These are phyloP conservation scores for Antitype chi DNA, from an alignment of 2,888 invertebrate species.

Conservation along the genomic window DNA sequence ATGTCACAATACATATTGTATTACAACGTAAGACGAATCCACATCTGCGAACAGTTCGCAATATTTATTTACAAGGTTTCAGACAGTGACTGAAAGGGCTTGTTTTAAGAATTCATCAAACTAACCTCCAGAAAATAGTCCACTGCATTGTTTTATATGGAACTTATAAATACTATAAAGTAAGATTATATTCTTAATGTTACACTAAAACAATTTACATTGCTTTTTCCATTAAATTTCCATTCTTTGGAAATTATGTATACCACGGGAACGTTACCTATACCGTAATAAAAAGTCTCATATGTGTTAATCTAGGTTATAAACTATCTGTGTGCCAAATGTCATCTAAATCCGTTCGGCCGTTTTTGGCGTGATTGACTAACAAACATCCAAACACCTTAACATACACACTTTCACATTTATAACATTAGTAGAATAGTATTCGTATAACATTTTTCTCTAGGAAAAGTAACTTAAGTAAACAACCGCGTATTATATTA, in stretches of 20 bases:
- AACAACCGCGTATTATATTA: conserved; percentile 19
- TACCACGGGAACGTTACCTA: too few species aligned
- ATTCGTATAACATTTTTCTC: background rate
- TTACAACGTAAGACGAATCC: conserved; percentile 13
- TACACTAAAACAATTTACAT: background rate
- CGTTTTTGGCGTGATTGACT: too few species aligned
- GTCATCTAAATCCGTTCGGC: too few species aligned
- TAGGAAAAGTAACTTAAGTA: conserved; percentile 2
- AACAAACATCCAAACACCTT: too few species aligned
- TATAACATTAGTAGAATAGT: background rate
- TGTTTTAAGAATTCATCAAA: conserved; percentile 24
- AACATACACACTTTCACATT: too few species aligned
- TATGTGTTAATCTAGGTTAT: too few species aligned
- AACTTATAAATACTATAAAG: background rate
- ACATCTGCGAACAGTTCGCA: background rate
- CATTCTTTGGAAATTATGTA: too few species aligned
- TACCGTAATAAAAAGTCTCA: too few species aligned
- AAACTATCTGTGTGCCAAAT: too few species aligned
- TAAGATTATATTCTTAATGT: background rate
- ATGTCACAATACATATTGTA: conserved; percentile 15
- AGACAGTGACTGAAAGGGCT: background rate
- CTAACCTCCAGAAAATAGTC: too few species aligned
- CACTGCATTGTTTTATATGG: background rate
- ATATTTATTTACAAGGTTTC: conserved; percentile 16
- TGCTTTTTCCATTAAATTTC: too few species aligned